Conservation (phyloP, 2,888 invertebrate genomes). For the Portevinia maculata region DNA sequence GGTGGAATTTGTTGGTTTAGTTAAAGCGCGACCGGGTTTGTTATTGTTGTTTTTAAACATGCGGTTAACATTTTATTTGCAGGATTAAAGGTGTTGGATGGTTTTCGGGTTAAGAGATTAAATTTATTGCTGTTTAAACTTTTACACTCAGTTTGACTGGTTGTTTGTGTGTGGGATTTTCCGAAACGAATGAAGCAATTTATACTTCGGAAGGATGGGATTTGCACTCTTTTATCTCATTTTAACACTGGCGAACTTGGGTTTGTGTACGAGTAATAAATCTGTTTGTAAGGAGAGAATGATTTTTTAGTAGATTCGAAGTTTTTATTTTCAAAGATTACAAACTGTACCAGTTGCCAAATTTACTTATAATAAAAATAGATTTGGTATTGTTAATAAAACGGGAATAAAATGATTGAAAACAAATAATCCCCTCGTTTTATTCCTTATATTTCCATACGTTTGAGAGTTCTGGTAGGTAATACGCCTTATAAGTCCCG, state of each 20-base stretch:
- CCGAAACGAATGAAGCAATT: background rate
- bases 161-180: background rate
- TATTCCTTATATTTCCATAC: no score
- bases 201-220: background rate
- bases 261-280: background rate
- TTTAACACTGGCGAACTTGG: background rate
- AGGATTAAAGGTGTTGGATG: constrained; percentile 25
- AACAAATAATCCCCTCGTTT: no score
- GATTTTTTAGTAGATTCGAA: background rate
- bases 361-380: no score
- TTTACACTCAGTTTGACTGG: background rate
- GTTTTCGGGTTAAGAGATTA: background rate
- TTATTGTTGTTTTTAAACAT: constrained; percentile 29
- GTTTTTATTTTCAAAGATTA: no score
- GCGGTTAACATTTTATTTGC: constrained; percentile 24
- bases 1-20: constrained; percentile 10
- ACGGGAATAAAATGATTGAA: no score
- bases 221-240: background rate
- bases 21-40: background rate
- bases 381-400: no score
- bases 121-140: constrained; percentile 32
- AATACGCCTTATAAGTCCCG: no score
- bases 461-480: no score
- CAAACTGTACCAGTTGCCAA: no score
- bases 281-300: background rate